These are phyloP conservation scores for Acanthis flammea DNA, from an alignment of 2,797 vertebrate species.

Conservation along the genomic window DNA sequence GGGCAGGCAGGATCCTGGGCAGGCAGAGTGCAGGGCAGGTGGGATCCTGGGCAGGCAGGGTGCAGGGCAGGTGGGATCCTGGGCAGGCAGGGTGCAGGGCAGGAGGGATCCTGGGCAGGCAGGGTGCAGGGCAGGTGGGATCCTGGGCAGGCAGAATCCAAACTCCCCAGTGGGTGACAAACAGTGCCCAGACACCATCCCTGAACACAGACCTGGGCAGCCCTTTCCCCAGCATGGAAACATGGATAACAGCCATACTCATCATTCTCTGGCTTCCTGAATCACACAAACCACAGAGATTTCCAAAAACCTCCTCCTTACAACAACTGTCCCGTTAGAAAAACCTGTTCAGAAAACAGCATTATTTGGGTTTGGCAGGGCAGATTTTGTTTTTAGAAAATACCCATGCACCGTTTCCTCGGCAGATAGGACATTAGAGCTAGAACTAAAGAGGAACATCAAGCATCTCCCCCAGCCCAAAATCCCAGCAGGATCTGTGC, in stretches of 20 bases:
- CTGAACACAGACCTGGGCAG: background rate
- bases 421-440: background rate
- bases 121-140: background rate
- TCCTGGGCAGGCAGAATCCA: background rate
- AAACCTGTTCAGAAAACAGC: background rate
- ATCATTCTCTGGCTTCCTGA: rapidly evolving
- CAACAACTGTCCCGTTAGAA: background rate
- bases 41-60: background rate
- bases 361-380: background rate
- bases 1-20: too few species aligned
- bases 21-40: background rate
- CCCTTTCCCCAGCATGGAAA: background rate
- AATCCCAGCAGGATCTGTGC: rapidly evolving
- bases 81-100: too few species aligned
- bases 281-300: background rate
- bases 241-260: rapidly evolving
- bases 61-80: too few species aligned
- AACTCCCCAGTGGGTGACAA: rapidly evolving
- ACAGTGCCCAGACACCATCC: background rate
- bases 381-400: background rate
- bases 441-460: background rate
- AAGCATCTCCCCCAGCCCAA: background rate
- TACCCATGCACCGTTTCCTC: background rate
- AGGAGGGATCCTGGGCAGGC: background rate
- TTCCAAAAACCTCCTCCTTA: background rate